Base-by-base conservation (phyloP, 2,888 invertebrate genomes). In the Thera britannica region DNA sequence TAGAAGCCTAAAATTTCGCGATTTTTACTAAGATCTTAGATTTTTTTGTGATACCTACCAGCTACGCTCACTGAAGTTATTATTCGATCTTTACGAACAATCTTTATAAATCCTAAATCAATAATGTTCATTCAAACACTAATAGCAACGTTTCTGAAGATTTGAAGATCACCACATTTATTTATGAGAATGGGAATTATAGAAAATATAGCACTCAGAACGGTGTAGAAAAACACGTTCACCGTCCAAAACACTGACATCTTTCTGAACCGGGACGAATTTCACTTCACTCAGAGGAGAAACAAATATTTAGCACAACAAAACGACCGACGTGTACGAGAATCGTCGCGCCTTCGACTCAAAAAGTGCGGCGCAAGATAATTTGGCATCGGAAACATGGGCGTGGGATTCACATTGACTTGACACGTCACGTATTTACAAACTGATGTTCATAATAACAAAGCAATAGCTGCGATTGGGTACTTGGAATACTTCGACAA, bases 311-410 rank as follows among this genome's bases (percentile, higher is more conserved):
- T 76, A 71, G 71, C 75, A 79, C 76, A 81, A 80, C 79, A 79
- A 81, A 79, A 83, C 86, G 78, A 81, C 79, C 86, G 78, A 81
- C 79, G 77, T 78, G 77, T 77, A 77, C 75, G 77, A 78, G 71
- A 73, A 72, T 75, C 79, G 77, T 75, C 79, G 74, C 80, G 80
- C 79, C 72, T 65, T 70, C 75, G 77, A 85, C 82, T 85, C 76
- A 71, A 80, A 23, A 82, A 78, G 73, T 77, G 78, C 86, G 83
- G 77, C 92, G 91, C 87, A 89, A 79, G 86, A 89, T 75, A 81
- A 84, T 85, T 91, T 93, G 93, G 93, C 93, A 92, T 76, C 75
- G 62, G 67, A 65, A 63, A 62, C 72, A 70, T 76, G 75, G 72
- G 85, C 86, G 87, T 85, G 86, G 87, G 87, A 83, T 80, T 83